Conservation (phyloP, 2,888 invertebrate species). For the Pherbina coryleti region DNA sequence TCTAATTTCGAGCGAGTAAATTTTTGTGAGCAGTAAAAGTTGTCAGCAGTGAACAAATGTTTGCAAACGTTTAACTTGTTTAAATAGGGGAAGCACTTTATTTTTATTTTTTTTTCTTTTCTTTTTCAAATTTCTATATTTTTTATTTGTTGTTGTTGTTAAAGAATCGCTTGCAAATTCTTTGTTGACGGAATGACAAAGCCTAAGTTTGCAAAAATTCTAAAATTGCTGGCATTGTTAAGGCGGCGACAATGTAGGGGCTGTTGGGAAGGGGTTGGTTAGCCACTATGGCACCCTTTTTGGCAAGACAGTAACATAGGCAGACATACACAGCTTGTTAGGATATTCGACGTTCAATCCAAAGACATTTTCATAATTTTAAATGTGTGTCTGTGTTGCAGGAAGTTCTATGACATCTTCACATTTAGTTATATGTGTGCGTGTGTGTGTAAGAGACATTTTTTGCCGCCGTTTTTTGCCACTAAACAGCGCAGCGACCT, state of each 20-base stretch:
- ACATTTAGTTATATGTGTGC: neutral
- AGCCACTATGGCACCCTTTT: neutral
- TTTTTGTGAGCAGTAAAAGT: neutral
- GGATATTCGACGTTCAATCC: neutral
- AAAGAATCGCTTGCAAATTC: neutral
- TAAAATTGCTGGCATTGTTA: neutral
- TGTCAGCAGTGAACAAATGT: neutral
- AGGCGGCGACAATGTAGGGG: neutral
- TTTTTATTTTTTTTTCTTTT: neutral
- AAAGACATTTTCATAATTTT: constrained; percentile 17
- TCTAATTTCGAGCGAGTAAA: constrained; percentile 7
- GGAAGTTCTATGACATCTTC: neutral
- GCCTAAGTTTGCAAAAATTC: constrained; percentile 20
- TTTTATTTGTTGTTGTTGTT: neutral
- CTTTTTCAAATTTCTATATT: neutral
- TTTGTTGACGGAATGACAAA: neutral
- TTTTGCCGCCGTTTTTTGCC: neutral
- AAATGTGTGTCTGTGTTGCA: neutral
- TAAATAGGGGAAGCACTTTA: neutral
- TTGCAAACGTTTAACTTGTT: constrained; percentile 23
- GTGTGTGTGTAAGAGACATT: neutral
- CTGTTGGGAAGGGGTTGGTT: neutral
- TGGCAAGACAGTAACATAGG: neutral
- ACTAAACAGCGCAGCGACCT: neutral
- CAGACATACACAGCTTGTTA: neutral